These are phyloP conservation scores for Pachymerium ferrugineum DNA, from an alignment of 2,888 invertebrate species.

Conservation along the genomic window DNA sequence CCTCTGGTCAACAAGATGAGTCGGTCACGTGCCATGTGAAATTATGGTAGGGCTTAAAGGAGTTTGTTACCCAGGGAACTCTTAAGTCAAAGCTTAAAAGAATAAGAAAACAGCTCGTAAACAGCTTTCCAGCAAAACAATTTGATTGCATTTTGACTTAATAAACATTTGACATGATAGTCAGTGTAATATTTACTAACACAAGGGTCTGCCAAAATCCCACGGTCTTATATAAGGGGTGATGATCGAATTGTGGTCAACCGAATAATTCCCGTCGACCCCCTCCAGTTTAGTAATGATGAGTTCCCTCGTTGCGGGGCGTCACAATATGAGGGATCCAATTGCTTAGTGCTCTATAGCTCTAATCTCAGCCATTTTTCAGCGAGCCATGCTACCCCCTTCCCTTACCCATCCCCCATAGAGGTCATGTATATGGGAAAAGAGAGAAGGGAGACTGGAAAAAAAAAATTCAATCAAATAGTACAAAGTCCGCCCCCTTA, in stretches of 20 bases:
- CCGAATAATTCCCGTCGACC: constrained; percentile 13
- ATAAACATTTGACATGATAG: too few relatives aligned
- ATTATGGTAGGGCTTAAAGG: constrained; percentile 13
- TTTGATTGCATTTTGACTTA: not conserved
- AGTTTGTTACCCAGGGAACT: constrained; percentile 14
- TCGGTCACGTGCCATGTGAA: constrained; percentile 2
- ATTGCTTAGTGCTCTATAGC: constrained; percentile 18
- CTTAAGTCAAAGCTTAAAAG: not conserved
- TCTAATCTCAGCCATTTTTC: constrained; percentile 13
- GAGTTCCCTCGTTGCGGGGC: constrained; percentile 11
- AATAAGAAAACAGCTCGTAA: not conserved
- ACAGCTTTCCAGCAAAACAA: constrained; percentile 1
- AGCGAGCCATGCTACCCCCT: not conserved
- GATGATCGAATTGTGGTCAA: constrained; percentile 18
- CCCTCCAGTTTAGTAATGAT: constrained; percentile 18
- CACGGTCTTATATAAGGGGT: constrained; percentile 17
- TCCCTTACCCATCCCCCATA: not conserved
- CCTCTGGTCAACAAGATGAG: constrained; percentile 8
- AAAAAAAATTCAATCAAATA: constrained; percentile 9
- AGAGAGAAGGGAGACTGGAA: not conserved
- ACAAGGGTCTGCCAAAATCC: not conserved
- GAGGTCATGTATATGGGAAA: constrained; percentile 1
- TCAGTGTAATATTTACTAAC: constrained; percentile 11
- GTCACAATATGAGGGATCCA: constrained; percentile 17
- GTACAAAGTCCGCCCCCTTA: not conserved